Evolutionary conservation across 2,888 invertebrate genomes (phyloP).

Genomic region (Phorcus lineatus): DNA sequence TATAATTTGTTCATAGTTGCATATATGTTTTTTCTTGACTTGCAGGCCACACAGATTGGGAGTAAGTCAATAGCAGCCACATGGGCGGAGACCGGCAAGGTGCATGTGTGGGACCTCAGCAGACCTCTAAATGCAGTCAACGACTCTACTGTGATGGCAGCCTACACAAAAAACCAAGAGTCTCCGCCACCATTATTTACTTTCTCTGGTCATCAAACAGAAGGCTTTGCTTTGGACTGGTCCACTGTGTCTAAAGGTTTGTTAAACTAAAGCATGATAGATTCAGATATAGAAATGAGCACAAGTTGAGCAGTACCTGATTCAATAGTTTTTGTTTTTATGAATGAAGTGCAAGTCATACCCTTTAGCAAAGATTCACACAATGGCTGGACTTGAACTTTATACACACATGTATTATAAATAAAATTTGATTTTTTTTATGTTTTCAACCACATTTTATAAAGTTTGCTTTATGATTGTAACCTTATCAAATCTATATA

Average conservation of each 20-base stretch:
- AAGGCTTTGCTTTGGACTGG: slow-evolving; percentile 98
- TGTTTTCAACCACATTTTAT: too few species aligned
- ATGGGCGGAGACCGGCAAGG: slow-evolving; percentile 96
- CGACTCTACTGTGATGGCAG: slow-evolving; percentile 78
- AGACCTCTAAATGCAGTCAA: slow-evolving; percentile 88
- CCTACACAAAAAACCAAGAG: slow-evolving; percentile 65
- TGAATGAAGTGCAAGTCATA: too few species aligned
- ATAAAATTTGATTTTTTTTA: too few species aligned
- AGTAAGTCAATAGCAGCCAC: slow-evolving; percentile 87
- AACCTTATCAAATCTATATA: too few species aligned
- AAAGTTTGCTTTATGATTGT: too few species aligned
- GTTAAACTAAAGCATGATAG: not conserved
- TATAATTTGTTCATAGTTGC: too few species aligned
- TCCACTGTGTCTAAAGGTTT: slow-evolving; percentile 84
- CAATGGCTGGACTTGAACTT: too few species aligned
- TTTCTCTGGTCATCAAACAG: slow-evolving; percentile 92
- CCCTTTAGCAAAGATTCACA: too few species aligned
- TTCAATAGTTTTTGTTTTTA: too few species aligned
- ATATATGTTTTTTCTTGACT: slow-evolving; percentile 2
- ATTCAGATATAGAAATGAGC: too few species aligned
- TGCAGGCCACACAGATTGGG: slow-evolving; percentile 78
- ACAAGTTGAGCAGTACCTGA: too few species aligned
- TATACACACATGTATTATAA: too few species aligned
- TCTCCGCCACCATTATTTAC: slow-evolving; percentile 83
- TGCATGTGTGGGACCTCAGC: slow-evolving; percentile 93